A percentile compares a stretch with the other conserved stretches of the same genome.
These are phyloP conservation scores for Coenonympha arcania DNA, from an alignment of 2,888 invertebrate species.

Conservation along the genomic window DNA sequence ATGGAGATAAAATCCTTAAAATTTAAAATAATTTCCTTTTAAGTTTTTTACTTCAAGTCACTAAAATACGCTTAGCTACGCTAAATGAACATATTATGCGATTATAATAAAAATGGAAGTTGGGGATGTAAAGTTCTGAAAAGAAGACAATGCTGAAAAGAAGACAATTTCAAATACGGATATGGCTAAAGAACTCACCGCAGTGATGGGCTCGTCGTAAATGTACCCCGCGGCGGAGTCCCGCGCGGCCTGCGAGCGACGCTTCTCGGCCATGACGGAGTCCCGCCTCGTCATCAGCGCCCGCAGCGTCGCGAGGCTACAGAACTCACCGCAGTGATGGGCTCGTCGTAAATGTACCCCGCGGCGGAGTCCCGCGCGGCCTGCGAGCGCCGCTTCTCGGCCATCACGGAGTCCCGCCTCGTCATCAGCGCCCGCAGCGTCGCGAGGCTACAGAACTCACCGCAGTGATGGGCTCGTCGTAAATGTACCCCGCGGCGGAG, in stretches of 20 bases:
- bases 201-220: constrained; percentile 41
- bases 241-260: constrained; percentile 74
- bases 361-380: constrained; percentile 36
- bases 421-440: constrained; percentile 88
- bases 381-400: constrained; percentile 80
- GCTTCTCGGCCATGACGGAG: constrained; percentile 80
- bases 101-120: too few relatives aligned
- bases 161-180: too few relatives aligned
- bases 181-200: too few relatives aligned
- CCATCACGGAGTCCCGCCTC: constrained; percentile 84
- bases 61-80: too few relatives aligned
- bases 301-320: constrained; percentile 85
- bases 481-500: constrained; percentile 41
- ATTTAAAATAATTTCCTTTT: too few relatives aligned
- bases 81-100: too few relatives aligned
- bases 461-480: constrained; percentile 40
- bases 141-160: too few relatives aligned
- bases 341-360: constrained; percentile 45
- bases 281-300: constrained; percentile 87
- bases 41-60: too few relatives aligned
- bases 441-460: constrained; percentile 74
- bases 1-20: too few relatives aligned
- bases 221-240: constrained; percentile 41
- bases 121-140: too few relatives aligned
- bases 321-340: constrained; percentile 39